These are phyloP conservation scores for Sander vitreus DNA, from an alignment of 2,113 vertebrate genomes.

Conservation along the genomic window DNA sequence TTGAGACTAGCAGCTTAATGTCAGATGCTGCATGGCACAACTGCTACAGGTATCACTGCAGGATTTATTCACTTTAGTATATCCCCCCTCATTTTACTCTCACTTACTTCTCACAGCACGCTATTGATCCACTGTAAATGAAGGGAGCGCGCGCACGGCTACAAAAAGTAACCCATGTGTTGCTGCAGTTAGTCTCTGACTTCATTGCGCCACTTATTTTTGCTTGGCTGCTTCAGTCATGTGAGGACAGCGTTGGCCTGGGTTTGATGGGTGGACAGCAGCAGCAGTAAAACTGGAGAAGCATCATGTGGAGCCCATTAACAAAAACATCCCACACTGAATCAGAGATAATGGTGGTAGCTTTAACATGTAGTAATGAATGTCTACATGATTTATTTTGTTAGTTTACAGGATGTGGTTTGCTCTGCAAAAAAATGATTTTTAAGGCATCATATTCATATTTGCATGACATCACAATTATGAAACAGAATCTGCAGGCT, in stretches of 20 bases:
- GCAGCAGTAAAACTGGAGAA: conserved; percentile 21
- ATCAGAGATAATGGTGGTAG: conserved; percentile 8
- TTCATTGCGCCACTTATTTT: conserved; percentile 38
- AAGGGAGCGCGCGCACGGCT: conserved; percentile 10
- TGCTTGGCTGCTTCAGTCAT: conserved; percentile 35
- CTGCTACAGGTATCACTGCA: conserved; percentile 59
- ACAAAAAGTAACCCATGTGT: conserved; percentile 20
- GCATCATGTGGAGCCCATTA: conserved; percentile 11
- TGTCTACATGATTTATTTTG: conserved; percentile 16
- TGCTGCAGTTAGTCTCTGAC: conserved; percentile 20
- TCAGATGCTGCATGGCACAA: conserved; percentile 21
- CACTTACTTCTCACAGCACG: conserved; percentile 32
- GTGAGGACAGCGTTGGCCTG: conserved; percentile 32
- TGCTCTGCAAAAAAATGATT: neutral
- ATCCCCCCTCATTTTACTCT: conserved; percentile 33
- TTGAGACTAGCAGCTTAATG: conserved; percentile 59
- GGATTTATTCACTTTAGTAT: conserved; percentile 45
- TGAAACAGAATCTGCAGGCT: conserved; percentile 41
- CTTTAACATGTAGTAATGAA: conserved; percentile 1
- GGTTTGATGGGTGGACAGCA: conserved; percentile 15
- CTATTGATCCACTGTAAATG: conserved; percentile 53
- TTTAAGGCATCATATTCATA: conserved; percentile 23
- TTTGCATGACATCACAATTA: conserved; percentile 43
- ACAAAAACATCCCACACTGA: conserved; percentile 10
- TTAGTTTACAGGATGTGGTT: conserved; percentile 10